Evolutionary conservation across 2,797 vertebrate genomes (phyloP).

Genomic region (Poeciliopsis gracilis): DNA sequence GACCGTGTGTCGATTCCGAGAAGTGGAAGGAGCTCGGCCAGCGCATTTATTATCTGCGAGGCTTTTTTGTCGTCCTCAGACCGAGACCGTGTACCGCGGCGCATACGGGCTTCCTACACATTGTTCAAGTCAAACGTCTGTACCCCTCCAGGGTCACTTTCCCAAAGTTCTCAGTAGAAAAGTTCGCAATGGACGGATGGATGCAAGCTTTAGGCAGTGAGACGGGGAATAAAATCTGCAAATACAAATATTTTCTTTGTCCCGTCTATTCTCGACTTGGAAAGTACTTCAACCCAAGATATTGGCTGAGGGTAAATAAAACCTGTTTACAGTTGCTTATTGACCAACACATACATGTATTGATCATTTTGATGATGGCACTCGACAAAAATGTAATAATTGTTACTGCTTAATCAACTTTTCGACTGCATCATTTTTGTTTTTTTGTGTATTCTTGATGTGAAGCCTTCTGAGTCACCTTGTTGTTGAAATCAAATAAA

Average conservation of each 20-base stretch:
- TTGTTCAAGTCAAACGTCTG: background rate
- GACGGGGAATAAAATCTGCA: background rate
- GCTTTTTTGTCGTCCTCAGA: constrained; percentile 57
- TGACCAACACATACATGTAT: too few relatives aligned
- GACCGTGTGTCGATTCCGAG: constrained; percentile 72
- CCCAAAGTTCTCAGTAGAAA: background rate
- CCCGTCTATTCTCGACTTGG: background rate
- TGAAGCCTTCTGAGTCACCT: too few relatives aligned
- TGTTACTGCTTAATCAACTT: too few relatives aligned
- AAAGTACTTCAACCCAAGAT: constrained; percentile 5
- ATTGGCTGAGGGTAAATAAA: constrained; percentile 14
- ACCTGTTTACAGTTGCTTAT: too few relatives aligned
- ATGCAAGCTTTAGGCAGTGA: background rate
- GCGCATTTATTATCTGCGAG: constrained; percentile 64
- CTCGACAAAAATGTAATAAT: too few relatives aligned
- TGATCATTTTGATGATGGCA: too few relatives aligned
- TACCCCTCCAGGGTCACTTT: background rate
- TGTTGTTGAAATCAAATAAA: too few relatives aligned
- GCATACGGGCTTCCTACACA: constrained; percentile 1
- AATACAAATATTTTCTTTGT: background rate
- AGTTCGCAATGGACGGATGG: background rate
- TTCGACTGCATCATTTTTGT: too few relatives aligned
- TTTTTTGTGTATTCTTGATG: too few relatives aligned
- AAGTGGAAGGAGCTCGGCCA: constrained; percentile 67
- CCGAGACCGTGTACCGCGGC: constrained; percentile 21